Base-by-base conservation (phyloP, 2,113 vertebrate genomes). In the Mystacornis crossleyi region DNA sequence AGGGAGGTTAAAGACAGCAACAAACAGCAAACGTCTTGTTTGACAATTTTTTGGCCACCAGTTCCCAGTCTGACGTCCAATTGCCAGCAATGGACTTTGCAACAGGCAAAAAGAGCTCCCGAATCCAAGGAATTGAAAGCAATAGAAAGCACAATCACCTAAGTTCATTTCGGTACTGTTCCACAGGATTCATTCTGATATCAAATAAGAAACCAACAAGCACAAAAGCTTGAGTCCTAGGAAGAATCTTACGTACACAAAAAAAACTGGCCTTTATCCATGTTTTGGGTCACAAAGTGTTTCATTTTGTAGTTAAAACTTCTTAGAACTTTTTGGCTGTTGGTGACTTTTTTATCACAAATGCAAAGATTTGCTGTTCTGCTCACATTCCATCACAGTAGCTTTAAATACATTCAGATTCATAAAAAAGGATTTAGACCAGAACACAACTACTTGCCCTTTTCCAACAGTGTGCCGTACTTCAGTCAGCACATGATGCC, bases 191-290 rank as follows among this genome's bases (percentile, higher is more conserved):
- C 71, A 64, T 92, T 95, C 89, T 79, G 86, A 91, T 82, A 69
- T 64, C 28, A 25, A 91, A 73, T 74, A 96, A 95, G 90, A 86
- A 96, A 92, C 71, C 80, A 75, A 93, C 74, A 61, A 90, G 90
- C 91, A 96, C 64, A 91, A 91, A 72, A 50, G 94, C 83, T 95
- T 24, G 45, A 95, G 82, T 92, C 96, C 82, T 94, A 89, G 80
- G n/a, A 93, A 91, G 53, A 97, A 94, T 85, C 77, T 95, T 86
- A 61, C 28, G 54, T 81, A 82, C 96, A 95, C 81, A 96, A 96
- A 97, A 97, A 97, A 90, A 83, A 98, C 98, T 98, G 98, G 98
- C 98, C 98, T 91, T 45, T 80, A 94, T 85, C 95, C 73, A 75
- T 25, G 62, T 54, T 81, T 95, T 90, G 69, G 87, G 81, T 81